Evolutionary conservation across 2,888 invertebrate genomes (phyloP).

Genomic region (Drosophila mayaguana): DNA sequence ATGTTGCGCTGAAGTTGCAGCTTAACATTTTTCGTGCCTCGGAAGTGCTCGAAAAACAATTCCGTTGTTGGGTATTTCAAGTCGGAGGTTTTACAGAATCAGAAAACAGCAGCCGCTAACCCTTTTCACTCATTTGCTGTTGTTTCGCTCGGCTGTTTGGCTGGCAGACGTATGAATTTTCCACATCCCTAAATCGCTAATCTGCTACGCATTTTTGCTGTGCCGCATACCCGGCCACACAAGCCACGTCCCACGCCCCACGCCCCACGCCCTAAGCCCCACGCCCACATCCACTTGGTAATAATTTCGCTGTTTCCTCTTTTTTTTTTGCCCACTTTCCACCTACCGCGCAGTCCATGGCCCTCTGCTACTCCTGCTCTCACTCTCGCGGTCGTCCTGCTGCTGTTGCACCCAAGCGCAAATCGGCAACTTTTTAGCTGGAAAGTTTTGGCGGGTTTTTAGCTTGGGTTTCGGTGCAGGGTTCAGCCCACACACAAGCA

Average conservation of each 20-base stretch:
- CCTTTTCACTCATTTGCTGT: slow-evolving; percentile 44
- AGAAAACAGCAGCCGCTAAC: slow-evolving; percentile 29
- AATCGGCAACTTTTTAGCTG: slow-evolving; percentile 79
- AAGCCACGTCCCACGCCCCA: slow-evolving; percentile 10
- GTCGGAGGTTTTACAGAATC: neutral
- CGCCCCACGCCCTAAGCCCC: slow-evolving; percentile 2
- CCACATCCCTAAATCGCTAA: slow-evolving; percentile 83
- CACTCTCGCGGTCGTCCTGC: slow-evolving; percentile 14
- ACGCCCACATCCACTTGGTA: slow-evolving; percentile 51
- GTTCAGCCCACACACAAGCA: neutral
- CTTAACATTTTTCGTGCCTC: slow-evolving; percentile 53
- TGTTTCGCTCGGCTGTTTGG: slow-evolving; percentile 3
- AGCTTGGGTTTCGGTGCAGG: slow-evolving; percentile 31
- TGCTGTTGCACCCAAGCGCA: slow-evolving; percentile 65
- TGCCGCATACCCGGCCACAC: slow-evolving; percentile 39
- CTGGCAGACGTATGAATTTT: slow-evolving; percentile 76
- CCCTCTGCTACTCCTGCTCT: neutral
- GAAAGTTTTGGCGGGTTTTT: slow-evolving; percentile 67
- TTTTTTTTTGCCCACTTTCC: slow-evolving; percentile 1
- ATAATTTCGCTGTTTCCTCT: slow-evolving; percentile 65
- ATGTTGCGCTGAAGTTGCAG: slow-evolving; percentile 60
- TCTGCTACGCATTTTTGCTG: slow-evolving; percentile 77
- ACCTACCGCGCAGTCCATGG: too few species aligned
- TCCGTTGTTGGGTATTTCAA: slow-evolving; percentile 25
- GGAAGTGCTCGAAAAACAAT: slow-evolving; percentile 50